Base-by-base conservation (phyloP, 1,140 invertebrate species). In the Bombus fervidus region DNA sequence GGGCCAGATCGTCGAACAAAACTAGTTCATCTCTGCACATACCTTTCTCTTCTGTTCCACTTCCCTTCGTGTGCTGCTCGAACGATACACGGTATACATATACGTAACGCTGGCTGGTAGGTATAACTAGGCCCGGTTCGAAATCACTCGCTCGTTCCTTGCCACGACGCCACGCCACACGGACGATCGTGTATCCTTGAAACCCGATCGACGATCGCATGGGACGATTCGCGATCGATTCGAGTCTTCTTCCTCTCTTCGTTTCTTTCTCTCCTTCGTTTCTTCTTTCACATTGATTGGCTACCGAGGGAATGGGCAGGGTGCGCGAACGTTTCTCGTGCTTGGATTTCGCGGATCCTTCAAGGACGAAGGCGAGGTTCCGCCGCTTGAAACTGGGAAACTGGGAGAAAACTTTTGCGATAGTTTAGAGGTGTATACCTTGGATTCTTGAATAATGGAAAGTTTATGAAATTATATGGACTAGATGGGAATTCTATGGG, bases 1-100 rank as follows among this genome's bases (percentile, higher is more conserved):
- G 39, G 34, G 34, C 41, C 81, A 86, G 86, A 93, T 91, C 85
- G 90, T 83, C 88, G 84, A 74, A 83, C 85, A 89, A 95, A 95
- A 95, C 94, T 95, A 95, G 95, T 95, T 94, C 95, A 95, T 94
- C 94, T 92, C 90, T 92, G 91, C 90, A 87, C 87, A 91, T 91
- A 91, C 94, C 95, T 95, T 95, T 95, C 94, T 95, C 94, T 95
- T 95, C 92, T 95, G 94, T 95, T 93, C 95, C 93, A 95, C 95
- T 95, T 95, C 90, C 89, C 91, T 88, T 82, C 78, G 73, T 76
- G 41, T 79, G 34, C 31, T 28, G 34, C 69, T 62, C 77, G 62
- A 72, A 59, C 85, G 81, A 79, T 78, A 81, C 74, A 53, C 37
- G 12, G 13, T 80, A 78, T 71, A 31, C 71, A 88, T 86, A 88